Conservation (phyloP, 2,888 invertebrate genomes). For the Macroteleia sp. region DNA sequence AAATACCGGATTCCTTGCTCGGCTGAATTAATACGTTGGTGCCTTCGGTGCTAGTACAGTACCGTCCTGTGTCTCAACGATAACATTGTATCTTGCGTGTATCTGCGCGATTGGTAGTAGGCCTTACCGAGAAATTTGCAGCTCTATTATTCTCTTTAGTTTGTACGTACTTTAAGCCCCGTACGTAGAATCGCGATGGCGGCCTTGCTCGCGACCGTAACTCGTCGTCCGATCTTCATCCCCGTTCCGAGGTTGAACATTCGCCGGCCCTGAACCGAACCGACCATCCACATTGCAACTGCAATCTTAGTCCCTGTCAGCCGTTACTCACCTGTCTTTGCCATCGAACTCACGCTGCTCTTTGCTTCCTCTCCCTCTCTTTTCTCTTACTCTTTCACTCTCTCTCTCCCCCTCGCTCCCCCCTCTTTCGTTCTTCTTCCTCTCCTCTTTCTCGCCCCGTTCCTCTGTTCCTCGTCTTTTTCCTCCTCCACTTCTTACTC, state of each 20-base stretch:
- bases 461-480: constrained; percentile 49
- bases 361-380: constrained; percentile 42
- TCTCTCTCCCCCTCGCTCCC: constrained; percentile 42
- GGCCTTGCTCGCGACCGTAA: constrained; percentile 67
- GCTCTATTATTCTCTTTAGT: constrained; percentile 70
- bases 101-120: constrained; percentile 65
- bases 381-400: constrained; percentile 41
- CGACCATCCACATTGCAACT: constrained; percentile 64
- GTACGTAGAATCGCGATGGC: constrained; percentile 67
- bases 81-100: constrained; percentile 67
- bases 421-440: constrained; percentile 53
- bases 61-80: constrained; percentile 57
- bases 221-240: constrained; percentile 68
- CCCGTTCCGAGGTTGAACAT: constrained; percentile 58
- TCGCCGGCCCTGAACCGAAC: constrained; percentile 66
- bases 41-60: constrained; percentile 52
- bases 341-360: constrained; percentile 72
- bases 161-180: constrained; percentile 65
- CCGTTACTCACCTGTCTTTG: constrained; percentile 78
- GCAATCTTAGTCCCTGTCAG: constrained; percentile 74
- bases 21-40: constrained; percentile 60
- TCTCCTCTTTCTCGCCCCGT: constrained; percentile 31
- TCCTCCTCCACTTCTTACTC: constrained; percentile 25
- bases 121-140: constrained; percentile 70
- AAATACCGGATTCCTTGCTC: constrained; percentile 59